Evolutionary conservation across 1,140 invertebrate species (phyloP).

Genomic region (Trichonephila clavata): DNA sequence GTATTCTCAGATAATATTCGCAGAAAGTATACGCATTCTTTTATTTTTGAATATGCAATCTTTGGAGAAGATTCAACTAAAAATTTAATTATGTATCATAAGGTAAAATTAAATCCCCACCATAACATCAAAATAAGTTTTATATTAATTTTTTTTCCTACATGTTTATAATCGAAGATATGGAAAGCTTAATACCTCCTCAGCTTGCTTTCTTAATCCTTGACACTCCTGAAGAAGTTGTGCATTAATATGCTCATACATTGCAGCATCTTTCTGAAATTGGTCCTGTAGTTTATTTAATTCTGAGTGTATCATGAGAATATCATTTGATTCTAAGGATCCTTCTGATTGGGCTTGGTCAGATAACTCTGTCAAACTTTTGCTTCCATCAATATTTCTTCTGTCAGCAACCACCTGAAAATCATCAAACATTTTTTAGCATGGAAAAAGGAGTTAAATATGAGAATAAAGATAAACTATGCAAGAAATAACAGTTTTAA

Average conservation of each 20-base stretch:
- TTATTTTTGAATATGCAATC: neutral
- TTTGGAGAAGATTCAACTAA: too few relatives aligned
- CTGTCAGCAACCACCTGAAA: neutral
- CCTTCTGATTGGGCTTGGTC: constrained; percentile 21
- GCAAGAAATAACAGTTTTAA: too few relatives aligned
- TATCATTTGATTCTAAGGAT: constrained; percentile 60
- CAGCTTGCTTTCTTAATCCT: neutral
- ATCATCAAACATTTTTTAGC: too few relatives aligned
- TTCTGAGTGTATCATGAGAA: constrained; percentile 50
- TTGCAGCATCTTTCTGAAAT: constrained; percentile 67
- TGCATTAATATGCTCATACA: constrained; percentile 64
- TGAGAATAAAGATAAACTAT: too few relatives aligned
- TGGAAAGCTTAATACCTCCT: constrained; percentile 44
- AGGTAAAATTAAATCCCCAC: too few relatives aligned
- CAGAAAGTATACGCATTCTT: neutral
- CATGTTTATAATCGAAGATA: neutral
- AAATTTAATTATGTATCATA: too few relatives aligned
- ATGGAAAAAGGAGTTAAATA: too few relatives aligned
- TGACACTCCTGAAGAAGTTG: constrained; percentile 42
- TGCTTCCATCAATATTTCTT: neutral
- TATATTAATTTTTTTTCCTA: too few relatives aligned
- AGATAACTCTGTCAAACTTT: constrained; percentile 24
- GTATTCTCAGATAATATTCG: too few relatives aligned
- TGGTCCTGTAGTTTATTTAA: constrained; percentile 63
- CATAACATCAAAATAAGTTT: too few relatives aligned